Evolutionary conservation across 2,888 invertebrate genomes (phyloP).

Genomic region (Thereva nobilitata): DNA sequence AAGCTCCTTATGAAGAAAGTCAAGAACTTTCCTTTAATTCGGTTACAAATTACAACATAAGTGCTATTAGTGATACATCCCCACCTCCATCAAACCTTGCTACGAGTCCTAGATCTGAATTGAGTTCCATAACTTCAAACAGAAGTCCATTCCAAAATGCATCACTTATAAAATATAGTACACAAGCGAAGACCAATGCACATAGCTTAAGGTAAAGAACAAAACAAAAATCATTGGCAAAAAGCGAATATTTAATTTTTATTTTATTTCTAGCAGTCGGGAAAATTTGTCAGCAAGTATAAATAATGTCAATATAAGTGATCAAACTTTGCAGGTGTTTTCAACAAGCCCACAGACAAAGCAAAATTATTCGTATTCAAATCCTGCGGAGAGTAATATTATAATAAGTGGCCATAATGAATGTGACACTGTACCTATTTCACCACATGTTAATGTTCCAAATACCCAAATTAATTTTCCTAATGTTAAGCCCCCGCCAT

Average conservation of each 20-base stretch:
- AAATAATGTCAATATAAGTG: constrained; percentile 24
- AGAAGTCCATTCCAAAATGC: constrained; percentile 55
- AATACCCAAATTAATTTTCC: constrained; percentile 51
- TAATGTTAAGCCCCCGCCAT: constrained; percentile 52
- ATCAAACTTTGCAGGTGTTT: constrained; percentile 32
- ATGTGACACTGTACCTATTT: constrained; percentile 51
- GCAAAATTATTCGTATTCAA: constrained; percentile 38
- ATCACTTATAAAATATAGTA: constrained; percentile 38
- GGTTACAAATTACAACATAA: neutral
- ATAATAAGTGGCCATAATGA: constrained; percentile 19
- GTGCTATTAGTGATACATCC: constrained; percentile 20
- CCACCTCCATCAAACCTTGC: constrained; percentile 46
- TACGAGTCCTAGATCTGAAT: constrained; percentile 53
- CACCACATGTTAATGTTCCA: constrained; percentile 59
- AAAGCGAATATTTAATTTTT: neutral
- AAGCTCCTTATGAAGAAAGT: constrained; percentile 28
- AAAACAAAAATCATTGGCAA: neutral
- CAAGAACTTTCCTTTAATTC: constrained; percentile 17
- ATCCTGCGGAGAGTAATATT: constrained; percentile 12
- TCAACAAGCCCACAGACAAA: constrained; percentile 40
- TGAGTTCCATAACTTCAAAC: constrained; percentile 43
- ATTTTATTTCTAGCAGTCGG: neutral
- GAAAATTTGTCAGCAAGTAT: neutral
- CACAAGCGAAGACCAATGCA: constrained; percentile 38
- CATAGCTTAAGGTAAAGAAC: constrained; percentile 40